These are phyloP conservation scores for Catamblyrhynchus diadema DNA, from an alignment of 2,797 vertebrate genomes.

Conservation along the genomic window DNA sequence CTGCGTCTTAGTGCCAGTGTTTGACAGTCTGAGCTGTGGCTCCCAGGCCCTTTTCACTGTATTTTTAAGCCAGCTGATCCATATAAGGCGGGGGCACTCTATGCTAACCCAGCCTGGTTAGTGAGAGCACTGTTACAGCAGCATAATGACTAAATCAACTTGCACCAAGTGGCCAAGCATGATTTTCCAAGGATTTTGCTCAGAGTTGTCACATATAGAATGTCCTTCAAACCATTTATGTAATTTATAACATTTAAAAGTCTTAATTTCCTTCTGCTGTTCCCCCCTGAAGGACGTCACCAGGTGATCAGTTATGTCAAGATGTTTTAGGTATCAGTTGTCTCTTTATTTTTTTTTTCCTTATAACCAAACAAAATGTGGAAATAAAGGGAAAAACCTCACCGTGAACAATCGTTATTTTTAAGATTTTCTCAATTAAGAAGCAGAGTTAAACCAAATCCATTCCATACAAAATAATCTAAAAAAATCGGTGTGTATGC, in stretches of 20 bases:
- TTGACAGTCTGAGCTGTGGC: background rate
- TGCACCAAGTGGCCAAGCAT: background rate
- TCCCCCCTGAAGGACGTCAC: background rate
- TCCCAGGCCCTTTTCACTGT: background rate
- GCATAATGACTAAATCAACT: background rate
- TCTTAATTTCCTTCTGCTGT: background rate
- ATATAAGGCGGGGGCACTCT: background rate
- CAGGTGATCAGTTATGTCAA: rapidly evolving
- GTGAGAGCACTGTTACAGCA: background rate
- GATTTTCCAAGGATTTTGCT: background rate
- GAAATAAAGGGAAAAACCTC: background rate
- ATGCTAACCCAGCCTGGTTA: background rate
- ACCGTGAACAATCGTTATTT: background rate
- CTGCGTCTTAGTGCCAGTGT: background rate
- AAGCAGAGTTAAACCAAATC: background rate
- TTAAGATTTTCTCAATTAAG: background rate
- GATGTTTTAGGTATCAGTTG: background rate
- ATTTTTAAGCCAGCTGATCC: background rate
- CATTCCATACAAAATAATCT: background rate
- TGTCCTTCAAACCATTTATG: background rate
- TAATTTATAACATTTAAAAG: background rate
- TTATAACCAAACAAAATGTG: background rate
- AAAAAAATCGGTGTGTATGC: background rate
- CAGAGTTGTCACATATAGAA: background rate
- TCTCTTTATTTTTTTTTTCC: background rate